These are phyloP conservation scores for Cyrtorhinus lividipennis DNA, from an alignment of 1,140 invertebrate genomes.

Conservation along the genomic window DNA sequence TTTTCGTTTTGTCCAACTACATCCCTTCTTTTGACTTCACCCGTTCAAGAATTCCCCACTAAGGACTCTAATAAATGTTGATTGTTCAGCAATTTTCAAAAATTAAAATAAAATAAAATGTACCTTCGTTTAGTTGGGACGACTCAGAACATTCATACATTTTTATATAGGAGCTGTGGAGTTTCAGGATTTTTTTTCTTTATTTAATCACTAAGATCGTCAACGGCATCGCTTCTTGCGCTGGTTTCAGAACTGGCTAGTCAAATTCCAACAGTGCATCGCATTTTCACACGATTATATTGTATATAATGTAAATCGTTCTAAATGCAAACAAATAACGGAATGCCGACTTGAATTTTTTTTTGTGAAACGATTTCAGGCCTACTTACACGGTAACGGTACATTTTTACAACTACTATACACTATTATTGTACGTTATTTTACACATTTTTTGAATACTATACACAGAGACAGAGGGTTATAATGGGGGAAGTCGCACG, in stretches of 20 bases:
- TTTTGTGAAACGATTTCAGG: neutral
- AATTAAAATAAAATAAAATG: neutral
- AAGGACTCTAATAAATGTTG: neutral
- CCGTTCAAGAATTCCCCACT: neutral
- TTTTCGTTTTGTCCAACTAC: too few species aligned
- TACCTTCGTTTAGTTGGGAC: neutral
- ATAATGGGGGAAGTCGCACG: neutral
- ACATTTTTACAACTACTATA: neutral
- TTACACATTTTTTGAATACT: neutral
- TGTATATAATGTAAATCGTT: neutral
- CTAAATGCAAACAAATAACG: neutral
- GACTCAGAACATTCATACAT: neutral
- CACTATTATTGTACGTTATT: neutral
- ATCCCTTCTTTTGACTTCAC: too few species aligned
- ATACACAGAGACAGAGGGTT: neutral
- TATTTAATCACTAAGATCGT: neutral
- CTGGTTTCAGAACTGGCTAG: neutral
- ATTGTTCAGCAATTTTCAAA: neutral
- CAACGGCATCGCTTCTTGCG: neutral
- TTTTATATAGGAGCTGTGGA: too few species aligned
- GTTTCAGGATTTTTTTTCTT: too few species aligned
- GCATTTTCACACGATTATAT: neutral
- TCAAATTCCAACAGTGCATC: constrained; percentile 8
- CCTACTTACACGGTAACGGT: neutral
- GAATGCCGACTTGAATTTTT: neutral